Base-by-base conservation (phyloP, 2,797 vertebrate genomes). In the Rousettus madagascariensis region DNA sequence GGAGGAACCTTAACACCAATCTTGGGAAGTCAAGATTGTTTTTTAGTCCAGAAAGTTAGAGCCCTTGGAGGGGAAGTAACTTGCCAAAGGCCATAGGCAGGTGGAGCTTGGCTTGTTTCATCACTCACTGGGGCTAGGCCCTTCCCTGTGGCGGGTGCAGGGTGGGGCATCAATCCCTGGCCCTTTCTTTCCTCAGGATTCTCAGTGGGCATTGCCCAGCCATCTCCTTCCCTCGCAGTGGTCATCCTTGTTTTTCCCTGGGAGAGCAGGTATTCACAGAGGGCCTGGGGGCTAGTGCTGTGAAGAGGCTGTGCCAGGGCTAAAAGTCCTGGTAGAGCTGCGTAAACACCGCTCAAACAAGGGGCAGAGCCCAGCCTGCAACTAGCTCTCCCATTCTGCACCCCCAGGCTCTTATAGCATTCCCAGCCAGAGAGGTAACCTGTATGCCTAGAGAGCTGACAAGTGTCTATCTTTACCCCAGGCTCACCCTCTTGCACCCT, bases 11-110 rank as follows among this genome's bases (percentile, higher is more conserved):
- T 65, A 68, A 68, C 43, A 63, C 51, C 65, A 61, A 38, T 10
- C 69, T 75, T 75, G 59, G 87, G 53, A 95, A 94, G 38, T 94
- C 51, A 83, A 86, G 68, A 72, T 79, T 86, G 84, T 65, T 95
- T 89, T 61, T 92, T 5, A 84, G 63, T 82, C 33, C 41, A 69
- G 36, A 92, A 80, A 77, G 36, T 46, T 69, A 51, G 89, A 77
- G 51, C 15, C 36, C 51, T 49, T 33, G 30, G 26, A 90, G 74
- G 72, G 90, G 91, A 96, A 97, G 87, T 88, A 43, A 71, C 77
- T 95, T 86, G 69, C 51, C 77, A 33, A 77, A 94, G 79, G 43
- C 59, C 10, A 22, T 3, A 68, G 38, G 68, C n/a, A 28, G 74
- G 55, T 65, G 51, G 71, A 78, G 61, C 41, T 57, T 30, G 6